Evolutionary conservation across 2,797 vertebrate species (phyloP), one percentile per base, ranked within the genome.

Genomic region (Acipenser ruthenus): DNA sequence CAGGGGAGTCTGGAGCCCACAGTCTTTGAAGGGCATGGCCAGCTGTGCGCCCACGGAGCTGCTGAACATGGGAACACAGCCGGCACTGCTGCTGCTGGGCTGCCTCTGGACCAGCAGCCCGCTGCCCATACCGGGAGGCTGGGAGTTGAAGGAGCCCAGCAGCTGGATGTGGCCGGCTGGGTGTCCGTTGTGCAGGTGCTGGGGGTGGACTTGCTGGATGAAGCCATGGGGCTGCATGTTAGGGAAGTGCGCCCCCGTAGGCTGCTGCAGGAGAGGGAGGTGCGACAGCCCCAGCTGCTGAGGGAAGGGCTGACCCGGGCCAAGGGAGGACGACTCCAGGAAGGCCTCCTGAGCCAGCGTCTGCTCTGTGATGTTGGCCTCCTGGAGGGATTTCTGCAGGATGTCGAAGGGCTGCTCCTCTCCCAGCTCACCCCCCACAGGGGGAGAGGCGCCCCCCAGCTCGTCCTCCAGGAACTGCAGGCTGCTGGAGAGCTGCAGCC

Each of bases 321-420:
- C 91, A 59, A 94, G 89, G 84, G 94, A 86, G 70, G 92, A 95
- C 77, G 93, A 93, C 78, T 98, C 97, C 84, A 99, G 79, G 73
- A 98, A 88, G 37, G 97, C 97, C 87, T 99, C 97, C 86, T 99
- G 94, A 59, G 93, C 96, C 90, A 99, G 69, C 2, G 95, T 99
- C 87, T 99, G 95, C 82, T 98, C 96, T 1, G 97, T 99, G 83
- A 99, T 99, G 83, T 99, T 96, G 55, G 97, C 97, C 86, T 97
- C 96, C 85, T 98, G 83, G 75, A 99, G 89, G 73, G 97, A 99
- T 80, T 99, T 98, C 86, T 99, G 96, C 53, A 99, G 93, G 84
- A 99, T 99, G 89, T 99, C 96, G 67, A 98, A 98, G 75, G 94
- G 96, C 78, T 97, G 95, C 84, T 98, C 97, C 87, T 96, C 96